phyloP scores from a whole-genome alignment of 2,797 vertebrate genomes.

The Silurus aristotelis region DNA sequence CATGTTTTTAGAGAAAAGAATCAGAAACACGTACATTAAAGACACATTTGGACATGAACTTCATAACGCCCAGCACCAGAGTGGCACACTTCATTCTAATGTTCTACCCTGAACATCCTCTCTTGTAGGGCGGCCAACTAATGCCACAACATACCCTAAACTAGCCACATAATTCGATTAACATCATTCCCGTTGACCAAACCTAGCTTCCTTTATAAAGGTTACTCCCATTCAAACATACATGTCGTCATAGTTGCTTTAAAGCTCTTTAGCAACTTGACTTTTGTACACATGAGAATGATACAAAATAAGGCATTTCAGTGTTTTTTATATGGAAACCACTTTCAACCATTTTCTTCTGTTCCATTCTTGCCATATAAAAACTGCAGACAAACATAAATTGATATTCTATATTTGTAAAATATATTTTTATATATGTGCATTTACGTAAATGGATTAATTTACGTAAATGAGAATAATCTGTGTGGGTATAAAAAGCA shows the following conservation, averaged over 20 bases:
- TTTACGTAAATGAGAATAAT: constrained; percentile 78
- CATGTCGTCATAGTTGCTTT: constrained; percentile 80
- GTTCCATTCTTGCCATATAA: constrained; percentile 86
- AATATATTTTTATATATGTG: constrained; percentile 68
- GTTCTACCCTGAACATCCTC: constrained; percentile 43
- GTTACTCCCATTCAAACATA: constrained; percentile 49
- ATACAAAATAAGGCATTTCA: constrained; percentile 99
- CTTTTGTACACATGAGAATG: constrained; percentile 81
- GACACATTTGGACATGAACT: constrained; percentile 59
- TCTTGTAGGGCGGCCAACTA: constrained; percentile 24
- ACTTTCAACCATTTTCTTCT: constrained; percentile 85
- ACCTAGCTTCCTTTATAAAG: constrained; percentile 30
- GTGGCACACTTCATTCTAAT: constrained; percentile 48
- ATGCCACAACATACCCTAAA: constrained; percentile 39
- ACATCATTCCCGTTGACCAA: constrained; percentile 29
- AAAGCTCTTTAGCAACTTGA: constrained; percentile 73
- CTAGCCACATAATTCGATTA: constrained; percentile 60
- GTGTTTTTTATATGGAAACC: constrained; percentile 94
- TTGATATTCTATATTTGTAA: constrained; percentile 71
- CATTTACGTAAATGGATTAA: constrained; percentile 56
- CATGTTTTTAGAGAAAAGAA: constrained; percentile 51
- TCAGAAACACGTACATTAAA: constrained; percentile 61
- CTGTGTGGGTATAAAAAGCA: constrained; percentile 58
- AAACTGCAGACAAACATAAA: constrained; percentile 88
- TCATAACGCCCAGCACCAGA: constrained; percentile 46